Percentiles rank a stretch among this genome's conserved stretches.
phyloP scores from a whole-genome alignment of 2,888 invertebrate genomes.

The Melinaea marsaeus region DNA sequence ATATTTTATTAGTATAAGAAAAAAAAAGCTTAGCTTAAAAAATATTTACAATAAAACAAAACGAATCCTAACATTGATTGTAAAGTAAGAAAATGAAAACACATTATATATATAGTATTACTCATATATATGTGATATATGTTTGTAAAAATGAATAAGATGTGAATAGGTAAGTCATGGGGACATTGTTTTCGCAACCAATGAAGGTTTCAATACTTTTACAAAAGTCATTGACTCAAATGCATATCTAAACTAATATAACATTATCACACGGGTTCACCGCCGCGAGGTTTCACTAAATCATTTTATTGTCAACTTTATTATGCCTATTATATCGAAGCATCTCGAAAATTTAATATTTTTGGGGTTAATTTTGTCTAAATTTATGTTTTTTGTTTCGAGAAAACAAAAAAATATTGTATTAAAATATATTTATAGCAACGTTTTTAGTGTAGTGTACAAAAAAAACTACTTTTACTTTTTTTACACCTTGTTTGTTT shows the following conservation, averaged over 20 bases:
- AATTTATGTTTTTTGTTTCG: too few relatives aligned
- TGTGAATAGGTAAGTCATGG: conserved; percentile 32
- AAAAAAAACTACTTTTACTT: too few relatives aligned
- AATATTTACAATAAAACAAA: too few relatives aligned
- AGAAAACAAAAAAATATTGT: too few relatives aligned
- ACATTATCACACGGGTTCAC: conserved; percentile 29
- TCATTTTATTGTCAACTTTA: neutral
- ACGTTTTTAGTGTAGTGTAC: too few relatives aligned
- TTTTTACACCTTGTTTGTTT: too few relatives aligned
- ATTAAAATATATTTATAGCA: too few relatives aligned
- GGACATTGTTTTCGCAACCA: conserved; percentile 36
- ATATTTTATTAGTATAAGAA: too few relatives aligned
- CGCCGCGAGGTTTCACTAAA: conserved; percentile 32
- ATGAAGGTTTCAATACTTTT: conserved; percentile 38
- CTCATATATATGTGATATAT: neutral
- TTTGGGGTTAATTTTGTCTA: neutral
- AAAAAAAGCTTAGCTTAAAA: too few relatives aligned
- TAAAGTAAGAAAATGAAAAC: too few relatives aligned
- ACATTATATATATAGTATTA: neutral
- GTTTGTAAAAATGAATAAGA: conserved; percentile 13
- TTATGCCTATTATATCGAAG: neutral
- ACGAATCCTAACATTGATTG: too few relatives aligned
- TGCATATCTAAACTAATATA: conserved; percentile 36
- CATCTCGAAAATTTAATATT: neutral
- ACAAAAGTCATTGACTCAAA: conserved; percentile 40